Evolutionary conservation across 64 coral and sea anemone genomes (phyloP), one percentile per base, ranked within the genome.

Genomic region (Anthopleura sola): DNA sequence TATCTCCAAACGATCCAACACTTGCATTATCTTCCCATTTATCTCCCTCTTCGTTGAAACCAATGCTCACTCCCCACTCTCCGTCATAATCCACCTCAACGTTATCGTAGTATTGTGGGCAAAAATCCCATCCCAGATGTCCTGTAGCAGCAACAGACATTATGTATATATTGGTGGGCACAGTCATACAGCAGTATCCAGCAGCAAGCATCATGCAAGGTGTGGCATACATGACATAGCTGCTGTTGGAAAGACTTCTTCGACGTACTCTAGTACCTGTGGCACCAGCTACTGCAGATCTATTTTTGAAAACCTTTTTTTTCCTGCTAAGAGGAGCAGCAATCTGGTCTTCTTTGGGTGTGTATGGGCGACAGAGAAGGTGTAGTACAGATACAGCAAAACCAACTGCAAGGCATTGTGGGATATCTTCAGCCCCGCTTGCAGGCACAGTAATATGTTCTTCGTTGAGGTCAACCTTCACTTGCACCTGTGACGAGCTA

Each of bases 101-200:
- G 38, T 1, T 57, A 2, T 32, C 82, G 50, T 83, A 50, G 21
- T 37, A 54, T 14, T 79, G 38, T 13, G 82, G 48, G 82, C 28
- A 54, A 34, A 83, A 83, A 28, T 49, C 55, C 48, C 82, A 83
- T 53, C 82, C 82, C 31, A 56, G 34, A 14, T 53, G 50, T 13
- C 50, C 50, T 12, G 50, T 15, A 4, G 23, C 76, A 19, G 20
- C 20, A 48, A 3, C 1, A 11, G 34, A 79, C 44, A 79, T 36
- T 39, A 89, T 47, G 44, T 85, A 85, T 0, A 79, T 55, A 78
- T 90, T 85, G 0, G 82, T 85, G n/a, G 88, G 88, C 17, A 90
- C 88, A 3, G 68, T 79, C 37, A 55, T 75, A 85, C 82, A 78
- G 48, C 49, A 74, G 55, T 90, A 90, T 31, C 88, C 88, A 62